phyloP scores from a whole-genome alignment of 2,113 vertebrate genomes.

The Oreochromis niloticus region DNA sequence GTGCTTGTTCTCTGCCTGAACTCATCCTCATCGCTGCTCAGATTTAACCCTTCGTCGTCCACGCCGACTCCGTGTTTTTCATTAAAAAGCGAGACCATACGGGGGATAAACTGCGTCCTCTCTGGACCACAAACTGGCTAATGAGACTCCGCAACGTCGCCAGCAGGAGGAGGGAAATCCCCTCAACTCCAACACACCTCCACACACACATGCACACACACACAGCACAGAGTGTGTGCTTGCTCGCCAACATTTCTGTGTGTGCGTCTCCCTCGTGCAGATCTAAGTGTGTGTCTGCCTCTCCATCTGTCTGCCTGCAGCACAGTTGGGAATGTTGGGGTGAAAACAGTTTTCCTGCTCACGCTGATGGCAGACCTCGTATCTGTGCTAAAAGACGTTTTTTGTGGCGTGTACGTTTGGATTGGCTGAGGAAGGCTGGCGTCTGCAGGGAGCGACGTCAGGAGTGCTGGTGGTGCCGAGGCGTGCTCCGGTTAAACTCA shows the following conservation, averaged over 20 bases:
- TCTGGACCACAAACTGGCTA: slow-evolving; percentile 20
- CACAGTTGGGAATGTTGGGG: background rate
- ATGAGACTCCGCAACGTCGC: background rate
- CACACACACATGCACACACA: background rate
- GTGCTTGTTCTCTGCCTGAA: background rate
- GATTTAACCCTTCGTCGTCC: background rate
- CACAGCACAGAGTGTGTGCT: background rate
- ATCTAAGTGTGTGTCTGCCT: slow-evolving; percentile 9
- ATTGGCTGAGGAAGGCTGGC: background rate
- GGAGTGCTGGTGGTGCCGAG: background rate
- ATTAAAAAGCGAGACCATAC: background rate
- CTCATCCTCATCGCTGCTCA: background rate
- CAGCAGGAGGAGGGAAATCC: slow-evolving; percentile 40
- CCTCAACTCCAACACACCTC: slow-evolving; percentile 6
- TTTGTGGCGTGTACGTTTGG: background rate
- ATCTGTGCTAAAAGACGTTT: fast-evolving
- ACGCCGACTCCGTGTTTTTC: background rate
- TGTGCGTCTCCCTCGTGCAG: background rate
- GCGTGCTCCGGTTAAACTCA: background rate
- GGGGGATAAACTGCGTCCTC: slow-evolving; percentile 16
- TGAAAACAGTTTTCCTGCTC: background rate
- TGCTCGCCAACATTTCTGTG: background rate
- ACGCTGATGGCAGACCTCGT: background rate
- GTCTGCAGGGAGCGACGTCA: background rate
- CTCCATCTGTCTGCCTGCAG: slow-evolving; percentile 37